Evolutionary conservation across 2,797 vertebrate species (phyloP), one percentile per base, ranked within the genome.

Genomic region (Parauchenoglanis ngamensis): DNA sequence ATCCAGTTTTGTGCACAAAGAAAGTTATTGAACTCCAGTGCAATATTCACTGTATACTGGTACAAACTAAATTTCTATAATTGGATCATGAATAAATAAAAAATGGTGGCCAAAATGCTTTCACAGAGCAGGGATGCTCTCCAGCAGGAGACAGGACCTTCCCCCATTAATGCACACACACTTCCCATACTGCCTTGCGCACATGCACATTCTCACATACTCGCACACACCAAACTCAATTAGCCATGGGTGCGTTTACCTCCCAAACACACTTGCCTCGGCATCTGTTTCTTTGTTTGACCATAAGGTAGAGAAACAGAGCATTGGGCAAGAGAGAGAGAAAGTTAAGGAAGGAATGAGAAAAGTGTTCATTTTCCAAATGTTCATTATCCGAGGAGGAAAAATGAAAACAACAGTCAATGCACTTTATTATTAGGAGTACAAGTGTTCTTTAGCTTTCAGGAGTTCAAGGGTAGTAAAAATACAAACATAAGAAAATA

Each of bases 141-240:
- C 75, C 65, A 79, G 57, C 49, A 85, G 72, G 21, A 85, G 77
- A 75, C 3, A 21, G n/a, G n/a, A 83, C 81, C 73, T 77, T 86
- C 89, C 61, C 79, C 46, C 49, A 85, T 8, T 65, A 65, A 61
- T 73, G 83, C 82, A 89, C 12, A 80, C 85, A 88, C 23, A 83
- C 80, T 67, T 85, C 88, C 83, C 85, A 83, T 61, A 88, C 85
- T 56, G 63, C 83, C 28, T 21, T 70, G 84, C 12, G 31, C 78
- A 89, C 86, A 89, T 72, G 56, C 86, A 89, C 91, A 88, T 88
- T 88, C 87, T 84, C 87, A 89, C 89, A 90, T 76, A 90, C 78
- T 87, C 61, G 85, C 87, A 90, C 78, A 87, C 82, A 90, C 86
- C 89, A 90, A 90, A 90, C 90, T 90, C 86, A 91, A 91, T 90